Conservation (phyloP, 1,140 invertebrate genomes). For the Antheraea pernyi region DNA sequence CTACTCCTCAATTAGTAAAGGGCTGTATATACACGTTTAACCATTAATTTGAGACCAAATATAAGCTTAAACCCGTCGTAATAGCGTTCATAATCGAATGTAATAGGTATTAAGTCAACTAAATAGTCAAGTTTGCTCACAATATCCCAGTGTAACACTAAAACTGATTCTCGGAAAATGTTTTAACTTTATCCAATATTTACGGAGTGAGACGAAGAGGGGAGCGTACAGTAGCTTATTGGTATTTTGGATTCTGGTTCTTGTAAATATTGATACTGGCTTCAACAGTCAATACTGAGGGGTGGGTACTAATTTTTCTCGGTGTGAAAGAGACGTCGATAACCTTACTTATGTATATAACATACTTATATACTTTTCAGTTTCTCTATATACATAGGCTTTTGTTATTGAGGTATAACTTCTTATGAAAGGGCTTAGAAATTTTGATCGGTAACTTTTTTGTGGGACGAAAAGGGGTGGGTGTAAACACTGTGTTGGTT, state of each 20-base stretch:
- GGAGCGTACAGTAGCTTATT: conserved; percentile 69
- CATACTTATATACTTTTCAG: background rate
- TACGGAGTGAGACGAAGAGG: conserved; percentile 45
- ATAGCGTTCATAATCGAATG: background rate
- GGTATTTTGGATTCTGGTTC: conserved; percentile 63
- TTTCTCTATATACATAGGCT: no score
- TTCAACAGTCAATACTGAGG: conserved; percentile 11
- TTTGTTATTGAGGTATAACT: no score
- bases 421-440: no score
- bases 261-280: conserved; percentile 59
- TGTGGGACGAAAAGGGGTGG: no score
- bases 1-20: conserved; percentile 31
- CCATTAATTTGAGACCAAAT: background rate
- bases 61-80: background rate
- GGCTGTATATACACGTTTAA: conserved; percentile 7
- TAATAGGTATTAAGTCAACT: background rate
- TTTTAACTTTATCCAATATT: conserved; percentile 67
- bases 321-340: background rate
- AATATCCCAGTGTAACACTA: conserved; percentile 56
- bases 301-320: conserved; percentile 2
- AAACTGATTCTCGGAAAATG: conserved; percentile 66
- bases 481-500: no score
- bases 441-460: no score
- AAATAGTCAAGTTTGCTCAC: conserved; percentile 37
- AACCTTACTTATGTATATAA: background rate